These are phyloP conservation scores for Nothocercus nigrocapillus DNA, from an alignment of 2,113 vertebrate species.

Conservation along the genomic window DNA sequence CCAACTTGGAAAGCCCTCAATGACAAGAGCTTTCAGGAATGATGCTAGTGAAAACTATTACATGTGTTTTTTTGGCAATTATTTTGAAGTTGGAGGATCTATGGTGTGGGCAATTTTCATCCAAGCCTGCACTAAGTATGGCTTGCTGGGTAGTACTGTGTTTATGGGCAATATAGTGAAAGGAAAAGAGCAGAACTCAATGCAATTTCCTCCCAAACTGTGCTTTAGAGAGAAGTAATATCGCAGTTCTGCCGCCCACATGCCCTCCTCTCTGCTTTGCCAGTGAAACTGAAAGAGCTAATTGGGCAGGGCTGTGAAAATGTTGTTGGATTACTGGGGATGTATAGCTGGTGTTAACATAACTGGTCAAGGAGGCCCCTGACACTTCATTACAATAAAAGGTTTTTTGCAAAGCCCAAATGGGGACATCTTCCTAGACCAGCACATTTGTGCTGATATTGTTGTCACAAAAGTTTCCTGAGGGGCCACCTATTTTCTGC, in stretches of 20 bases:
- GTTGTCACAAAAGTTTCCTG: not conserved
- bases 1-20: not conserved
- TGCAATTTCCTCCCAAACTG: not conserved
- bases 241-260: not conserved
- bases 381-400: not conserved
- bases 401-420: not conserved
- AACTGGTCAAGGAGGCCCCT: not conserved
- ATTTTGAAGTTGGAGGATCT: not conserved
- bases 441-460: not conserved
- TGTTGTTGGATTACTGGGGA: not conserved
- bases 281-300: not conserved
- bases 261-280: not conserved
- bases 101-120: not conserved
- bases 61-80: not conserved
- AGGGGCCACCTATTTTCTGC: slow-evolving; percentile 10
- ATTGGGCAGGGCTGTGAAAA: not conserved
- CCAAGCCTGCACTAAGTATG: not conserved
- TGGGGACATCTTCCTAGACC: not conserved
- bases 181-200: not conserved
- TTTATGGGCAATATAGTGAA: not conserved
- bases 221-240: slow-evolving; percentile 1
- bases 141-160: not conserved
- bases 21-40: not conserved
- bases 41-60: not conserved
- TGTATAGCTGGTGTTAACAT: not conserved